phyloP scores from a whole-genome alignment of 2,113 vertebrate species.

The Silurus meridionalis region DNA sequence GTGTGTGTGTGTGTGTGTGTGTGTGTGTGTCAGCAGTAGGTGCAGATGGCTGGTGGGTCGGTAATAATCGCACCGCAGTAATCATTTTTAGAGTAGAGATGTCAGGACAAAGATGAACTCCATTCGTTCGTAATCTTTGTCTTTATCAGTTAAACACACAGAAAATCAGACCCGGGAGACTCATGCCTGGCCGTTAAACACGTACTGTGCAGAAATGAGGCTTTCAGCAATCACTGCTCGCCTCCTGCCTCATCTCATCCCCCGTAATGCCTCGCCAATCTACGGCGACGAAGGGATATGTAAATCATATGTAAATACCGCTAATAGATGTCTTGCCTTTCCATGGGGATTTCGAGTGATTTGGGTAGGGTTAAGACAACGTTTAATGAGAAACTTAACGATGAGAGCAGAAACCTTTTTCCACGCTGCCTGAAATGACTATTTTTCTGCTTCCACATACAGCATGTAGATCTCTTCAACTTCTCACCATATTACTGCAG shows the following conservation, averaged over 20 bases:
- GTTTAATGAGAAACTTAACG: conserved; percentile 2
- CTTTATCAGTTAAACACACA: conserved; percentile 41
- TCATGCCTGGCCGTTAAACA: conserved; percentile 43
- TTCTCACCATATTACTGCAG: no score
- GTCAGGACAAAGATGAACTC: conserved; percentile 36
- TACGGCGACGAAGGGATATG: conserved; percentile 48
- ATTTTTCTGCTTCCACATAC: neutral
- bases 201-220: conserved; percentile 48
- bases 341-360: conserved; percentile 7
- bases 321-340: conserved; percentile 36
- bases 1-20: neutral
- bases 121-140: conserved; percentile 12
- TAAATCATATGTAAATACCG: conserved; percentile 54
- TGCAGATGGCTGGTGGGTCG: conserved; percentile 9
- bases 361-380: neutral
- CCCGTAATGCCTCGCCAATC: conserved; percentile 43
- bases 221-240: conserved; percentile 11
- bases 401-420: neutral
- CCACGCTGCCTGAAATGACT: neutral
- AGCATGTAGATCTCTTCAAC: neutral
- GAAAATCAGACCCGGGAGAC: conserved; percentile 14
- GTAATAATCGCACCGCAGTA: conserved; percentile 35
- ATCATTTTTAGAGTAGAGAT: conserved; percentile 22
- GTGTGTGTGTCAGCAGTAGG: neutral
- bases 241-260: conserved; percentile 23